A percentile compares a stretch with the other conserved stretches of the same genome.
Conservation (phyloP, 1,140 invertebrate species). For the Ephestia elutella region DNA sequence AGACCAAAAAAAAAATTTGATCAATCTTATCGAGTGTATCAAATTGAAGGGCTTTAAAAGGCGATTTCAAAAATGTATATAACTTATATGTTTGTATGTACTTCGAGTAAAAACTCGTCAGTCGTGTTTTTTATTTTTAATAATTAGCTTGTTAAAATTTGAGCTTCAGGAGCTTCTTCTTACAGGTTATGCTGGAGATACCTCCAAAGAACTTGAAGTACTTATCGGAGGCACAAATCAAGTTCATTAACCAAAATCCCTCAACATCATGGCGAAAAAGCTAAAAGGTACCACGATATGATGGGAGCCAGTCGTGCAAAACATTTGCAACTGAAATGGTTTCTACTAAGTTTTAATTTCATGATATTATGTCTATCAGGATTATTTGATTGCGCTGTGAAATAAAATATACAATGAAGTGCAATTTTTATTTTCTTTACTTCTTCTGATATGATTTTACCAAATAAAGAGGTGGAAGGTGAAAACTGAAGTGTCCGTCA, state of each 20-base stretch:
- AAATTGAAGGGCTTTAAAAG: no score
- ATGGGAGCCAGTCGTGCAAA: neutral
- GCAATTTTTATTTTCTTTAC: neutral
- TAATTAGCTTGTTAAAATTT: no score
- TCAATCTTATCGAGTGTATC: no score
- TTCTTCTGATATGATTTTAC: slow-evolving; percentile 28
- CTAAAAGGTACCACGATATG: slow-evolving; percentile 32
- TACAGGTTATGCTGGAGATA: slow-evolving; percentile 53
- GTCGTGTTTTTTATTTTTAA: no score
- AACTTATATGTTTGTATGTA: no score
- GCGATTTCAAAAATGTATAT: no score
- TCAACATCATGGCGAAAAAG: slow-evolving; percentile 47
- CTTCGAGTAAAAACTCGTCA: no score
- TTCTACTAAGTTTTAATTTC: neutral
- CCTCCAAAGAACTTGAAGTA: slow-evolving; percentile 33
- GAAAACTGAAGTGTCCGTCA: slow-evolving; percentile 42
- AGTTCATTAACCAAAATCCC: slow-evolving; percentile 39
- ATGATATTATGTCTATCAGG: neutral
- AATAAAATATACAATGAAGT: slow-evolving; percentile 11
- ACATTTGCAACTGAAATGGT: neutral
- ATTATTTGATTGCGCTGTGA: neutral
- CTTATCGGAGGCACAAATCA: slow-evolving; percentile 44
- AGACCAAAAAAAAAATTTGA: no score
- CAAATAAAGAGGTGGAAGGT: slow-evolving; percentile 38
- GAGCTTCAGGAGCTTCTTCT: neutral